Percentiles rank a stretch among this genome's conserved stretches.
Evolutionary conservation across 2,888 invertebrate genomes (phyloP).

Genomic region (Idaea dimidiata): DNA sequence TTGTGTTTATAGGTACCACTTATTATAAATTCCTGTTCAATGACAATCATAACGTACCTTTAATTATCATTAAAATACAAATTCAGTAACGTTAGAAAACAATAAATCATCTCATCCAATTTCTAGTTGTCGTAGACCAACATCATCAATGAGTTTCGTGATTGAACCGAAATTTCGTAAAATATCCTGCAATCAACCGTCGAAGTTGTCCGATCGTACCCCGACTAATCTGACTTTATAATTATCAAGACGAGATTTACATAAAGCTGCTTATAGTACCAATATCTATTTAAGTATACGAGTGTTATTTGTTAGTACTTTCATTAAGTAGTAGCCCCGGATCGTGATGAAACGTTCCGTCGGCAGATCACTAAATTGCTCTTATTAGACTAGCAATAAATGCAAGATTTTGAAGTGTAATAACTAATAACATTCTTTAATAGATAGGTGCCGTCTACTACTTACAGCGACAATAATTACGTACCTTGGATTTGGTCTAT

Average conservation of each 20-base stretch:
- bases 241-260: slow-evolving; percentile 34
- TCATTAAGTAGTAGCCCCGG: slow-evolving; percentile 24
- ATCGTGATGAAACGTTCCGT: slow-evolving; percentile 42
- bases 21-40: neutral
- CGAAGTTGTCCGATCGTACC: slow-evolving; percentile 30
- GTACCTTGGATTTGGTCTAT: slow-evolving; percentile 21
- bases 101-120: neutral
- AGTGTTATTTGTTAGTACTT: slow-evolving; percentile 13
- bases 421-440: slow-evolving; percentile 34
- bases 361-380: slow-evolving; percentile 42
- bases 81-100: neutral
- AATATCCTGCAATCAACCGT: slow-evolving; percentile 32
- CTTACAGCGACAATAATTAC: slow-evolving; percentile 35
- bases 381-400: slow-evolving; percentile 38
- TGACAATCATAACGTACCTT: neutral
- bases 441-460: slow-evolving; percentile 21
- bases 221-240: slow-evolving; percentile 38
- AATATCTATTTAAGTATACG: slow-evolving; percentile 5
- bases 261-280: slow-evolving; percentile 16
- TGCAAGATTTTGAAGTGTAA: slow-evolving; percentile 29
- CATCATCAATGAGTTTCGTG: neutral
- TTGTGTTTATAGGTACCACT: neutral
- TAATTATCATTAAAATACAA: neutral
- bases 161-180: slow-evolving; percentile 33
- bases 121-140: too few species aligned